phyloP scores from a whole-genome alignment of 2,113 vertebrate genomes.

The Hiodon alosoides region DNA sequence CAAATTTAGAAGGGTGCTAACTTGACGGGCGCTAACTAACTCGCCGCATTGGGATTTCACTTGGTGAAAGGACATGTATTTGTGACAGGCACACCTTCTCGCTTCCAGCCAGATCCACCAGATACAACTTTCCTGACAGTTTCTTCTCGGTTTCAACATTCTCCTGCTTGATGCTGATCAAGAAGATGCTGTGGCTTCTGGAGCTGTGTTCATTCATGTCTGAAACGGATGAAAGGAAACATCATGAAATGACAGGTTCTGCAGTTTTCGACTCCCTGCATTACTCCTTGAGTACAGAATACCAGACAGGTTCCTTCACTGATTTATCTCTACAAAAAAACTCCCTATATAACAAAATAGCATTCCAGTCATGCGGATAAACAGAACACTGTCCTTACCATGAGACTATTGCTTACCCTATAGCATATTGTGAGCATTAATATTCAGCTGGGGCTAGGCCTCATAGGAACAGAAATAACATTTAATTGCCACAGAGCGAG shows the following conservation, averaged over 20 bases:
- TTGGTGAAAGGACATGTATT: neutral
- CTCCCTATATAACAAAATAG: no score
- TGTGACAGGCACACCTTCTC: constrained; percentile 70
- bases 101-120: constrained; percentile 80
- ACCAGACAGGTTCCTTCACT: no score
- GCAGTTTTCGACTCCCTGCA: neutral
- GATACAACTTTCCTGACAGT: constrained; percentile 78
- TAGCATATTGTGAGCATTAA: no score
- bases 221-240: constrained; percentile 30
- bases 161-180: constrained; percentile 84
- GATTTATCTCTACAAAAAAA: no score
- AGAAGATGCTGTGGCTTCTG: constrained; percentile 83
- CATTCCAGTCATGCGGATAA: no score
- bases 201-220: constrained; percentile 89
- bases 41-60: neutral
- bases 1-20: neutral
- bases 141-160: constrained; percentile 83
- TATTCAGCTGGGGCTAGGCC: no score
- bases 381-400: no score
- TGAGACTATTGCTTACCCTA: no score
- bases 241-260: neutral
- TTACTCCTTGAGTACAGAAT: neutral
- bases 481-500: neutral
- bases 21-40: neutral
- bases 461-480: neutral